Base-by-base conservation (phyloP, 2,113 vertebrate species). In the Taurulus bubalis region DNA sequence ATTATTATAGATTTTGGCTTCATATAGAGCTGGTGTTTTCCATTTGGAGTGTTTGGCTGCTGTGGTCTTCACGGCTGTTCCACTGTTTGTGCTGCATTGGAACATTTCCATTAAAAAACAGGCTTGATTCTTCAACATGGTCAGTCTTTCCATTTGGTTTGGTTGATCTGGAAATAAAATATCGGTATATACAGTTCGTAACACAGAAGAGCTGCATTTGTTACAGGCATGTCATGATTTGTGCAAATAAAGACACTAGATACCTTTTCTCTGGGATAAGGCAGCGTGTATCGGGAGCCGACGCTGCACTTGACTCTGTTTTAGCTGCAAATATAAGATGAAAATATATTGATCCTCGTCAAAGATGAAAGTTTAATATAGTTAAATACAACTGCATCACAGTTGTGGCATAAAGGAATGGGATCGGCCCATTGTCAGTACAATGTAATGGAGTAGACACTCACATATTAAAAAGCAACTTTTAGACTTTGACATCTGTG, bases 381-480 rank as follows among this genome's bases (percentile, higher is more conserved):
- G 32, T 34, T n/a, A 24, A 55, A 26, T 20, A 20, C 16, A 60
- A n/a, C 55, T 70, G 12, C 22, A 51, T 34, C 16, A 34, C 3
- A 59, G 55, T 22, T 72, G 70, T 2, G 0, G 24, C 30, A 45
- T 32, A 30, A 32, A 47, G 14, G 1, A 34, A 63, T 32, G 8
- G 12, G 4, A 26, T 36, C 4, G 2, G 14, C 34, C 38, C 18
- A 74, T 4, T 53, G 60, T 64, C 28, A 22, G 38, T 22, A 11
- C 16, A 73, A 28, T 20, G 15, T 60, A 34, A 69, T 16, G 9
- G 10, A 12, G 12, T 22, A 34, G 36, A 69, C 7, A 96, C 96
- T 97, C 90, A 96, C 97, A 94, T 94, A 93, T 95, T 82, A 95
- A 94, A 92, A 96, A 96, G 94, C 95, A 96, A 96, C 96, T 96